Evolutionary conservation across 2,113 vertebrate genomes (phyloP), one percentile per base, ranked within the genome.

Genomic region (Corythornis cristatus): DNA sequence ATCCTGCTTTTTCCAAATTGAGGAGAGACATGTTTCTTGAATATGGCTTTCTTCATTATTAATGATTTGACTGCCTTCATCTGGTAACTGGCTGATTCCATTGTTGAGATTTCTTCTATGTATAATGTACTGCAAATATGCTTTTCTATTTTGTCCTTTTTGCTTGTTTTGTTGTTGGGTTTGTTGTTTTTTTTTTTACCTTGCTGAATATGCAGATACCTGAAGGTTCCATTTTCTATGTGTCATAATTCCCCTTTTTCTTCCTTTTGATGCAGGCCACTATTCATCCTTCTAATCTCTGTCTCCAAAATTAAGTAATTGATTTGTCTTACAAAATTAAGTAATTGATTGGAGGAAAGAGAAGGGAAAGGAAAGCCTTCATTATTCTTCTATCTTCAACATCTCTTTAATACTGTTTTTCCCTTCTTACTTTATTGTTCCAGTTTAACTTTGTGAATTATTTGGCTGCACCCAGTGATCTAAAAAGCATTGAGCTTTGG

Each of bases 1-100:
- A 86, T 90, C 79, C 75, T 83, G 19, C 46, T 93, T 94, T 89
- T 89, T 89, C 82, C 64, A 86, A 66, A 80, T 26, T 7, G 18
- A 86, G 76, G 75, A 93, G 56, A 89, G 64, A 83, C 37, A 20
- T 91, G 48, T 93, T 96, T 91, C 80, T 40, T 91, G 90, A 93
- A 67, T 86, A 83, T 90, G 43, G 5, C 58, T 89, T 94, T 90
- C 53, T 89, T 81, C 60, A 93, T 92, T 88, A 90, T 92, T 94
- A 86, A 92, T 88, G 68, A 62, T 94, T 91, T 79, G 79, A 54
- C 50, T 0, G 1, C 75, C 28, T 95, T 91, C 28, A 7, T 80
- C 45, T 83, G 25, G 31, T 65, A 84, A 65, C 50, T 6, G 8
- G 14, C 26, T 84, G 64, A 87, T 65, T 95, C 37, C 23, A 28